A percentile compares a stretch with the other conserved stretches of the same genome.
Conservation (phyloP, 2,888 invertebrate species). For the Amphipoea oculea region DNA sequence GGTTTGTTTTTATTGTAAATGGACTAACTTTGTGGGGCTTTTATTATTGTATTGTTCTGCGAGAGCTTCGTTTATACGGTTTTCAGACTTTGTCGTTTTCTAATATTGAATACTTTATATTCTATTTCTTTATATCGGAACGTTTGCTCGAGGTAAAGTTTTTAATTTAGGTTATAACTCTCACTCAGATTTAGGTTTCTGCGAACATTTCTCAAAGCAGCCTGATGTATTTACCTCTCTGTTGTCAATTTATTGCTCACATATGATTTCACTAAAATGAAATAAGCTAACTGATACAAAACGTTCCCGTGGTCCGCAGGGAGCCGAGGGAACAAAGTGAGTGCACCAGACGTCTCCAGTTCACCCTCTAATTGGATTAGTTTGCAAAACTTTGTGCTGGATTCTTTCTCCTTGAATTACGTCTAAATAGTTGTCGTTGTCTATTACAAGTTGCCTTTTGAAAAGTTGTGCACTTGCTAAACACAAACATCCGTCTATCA, state of each 20-base stretch:
- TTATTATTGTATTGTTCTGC: slow-evolving; percentile 30
- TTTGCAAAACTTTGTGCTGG: slow-evolving; percentile 81
- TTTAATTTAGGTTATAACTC: not conserved
- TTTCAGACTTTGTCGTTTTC: slow-evolving; percentile 18
- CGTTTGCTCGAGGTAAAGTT: not conserved
- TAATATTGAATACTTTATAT: slow-evolving; percentile 20
- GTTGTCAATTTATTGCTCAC: slow-evolving; percentile 11
- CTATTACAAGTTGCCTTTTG: slow-evolving; percentile 45
- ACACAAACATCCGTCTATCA: slow-evolving; percentile 23
- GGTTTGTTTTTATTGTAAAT: slow-evolving; percentile 66
- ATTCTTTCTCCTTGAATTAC: slow-evolving; percentile 78
- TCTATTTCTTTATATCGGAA: not conserved
- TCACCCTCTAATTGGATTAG: slow-evolving; percentile 84
- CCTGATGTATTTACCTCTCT: not conserved
- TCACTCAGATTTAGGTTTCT: not conserved
- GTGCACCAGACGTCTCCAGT: slow-evolving; percentile 66
- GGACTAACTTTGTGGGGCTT: slow-evolving; percentile 44
- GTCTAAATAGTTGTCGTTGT: slow-evolving; percentile 70
- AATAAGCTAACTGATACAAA: slow-evolving; percentile 64
- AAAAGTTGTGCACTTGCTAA: slow-evolving; percentile 19
- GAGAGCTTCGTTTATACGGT: not conserved
- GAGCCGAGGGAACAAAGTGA: slow-evolving; percentile 57
- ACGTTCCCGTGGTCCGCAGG: slow-evolving; percentile 56
- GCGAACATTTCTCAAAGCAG: slow-evolving; percentile 11
- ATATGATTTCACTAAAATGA: slow-evolving; percentile 26